These are phyloP conservation scores for Dyspetes luteomarginatus DNA, from an alignment of 2,888 invertebrate genomes.

Conservation along the genomic window DNA sequence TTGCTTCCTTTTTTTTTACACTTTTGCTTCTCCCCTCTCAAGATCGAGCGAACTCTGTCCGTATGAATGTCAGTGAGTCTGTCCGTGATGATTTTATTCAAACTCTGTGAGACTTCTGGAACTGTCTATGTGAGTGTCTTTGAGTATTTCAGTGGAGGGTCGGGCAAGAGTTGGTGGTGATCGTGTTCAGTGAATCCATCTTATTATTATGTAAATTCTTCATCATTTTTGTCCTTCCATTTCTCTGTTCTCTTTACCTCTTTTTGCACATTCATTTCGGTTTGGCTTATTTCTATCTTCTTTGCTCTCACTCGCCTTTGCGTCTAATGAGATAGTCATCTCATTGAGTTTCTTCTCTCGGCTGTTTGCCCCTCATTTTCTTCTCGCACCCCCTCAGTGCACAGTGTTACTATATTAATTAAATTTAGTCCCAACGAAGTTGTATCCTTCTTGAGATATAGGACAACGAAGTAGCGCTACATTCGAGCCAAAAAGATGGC, in stretches of 20 bases:
- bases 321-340: slow-evolving; percentile 74
- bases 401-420: slow-evolving; percentile 71
- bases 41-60: too few species aligned
- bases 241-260: neutral
- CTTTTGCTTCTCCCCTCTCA: too few species aligned
- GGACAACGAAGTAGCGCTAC: slow-evolving; percentile 16
- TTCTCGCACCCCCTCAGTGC: slow-evolving; percentile 44
- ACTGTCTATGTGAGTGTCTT: too few species aligned
- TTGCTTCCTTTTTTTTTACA: slow-evolving; percentile 4
- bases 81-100: too few species aligned
- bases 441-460: slow-evolving; percentile 36
- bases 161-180: too few species aligned
- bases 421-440: slow-evolving; percentile 64
- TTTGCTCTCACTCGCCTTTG: neutral
- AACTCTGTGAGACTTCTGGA: too few species aligned
- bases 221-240: slow-evolving; percentile 30
- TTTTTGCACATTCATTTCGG: neutral
- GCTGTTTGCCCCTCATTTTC: slow-evolving; percentile 21
- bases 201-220: slow-evolving; percentile 10
- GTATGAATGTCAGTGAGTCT: too few species aligned
- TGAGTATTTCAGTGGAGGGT: too few species aligned
- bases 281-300: neutral
- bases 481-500: slow-evolving; percentile 18
- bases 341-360: slow-evolving; percentile 69
- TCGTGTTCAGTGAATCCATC: too few species aligned